Percentiles rank a stretch among this genome's conserved stretches.
These are phyloP conservation scores for Euura saliciscinereae DNA, from an alignment of 1,140 invertebrate species.

Conservation along the genomic window DNA sequence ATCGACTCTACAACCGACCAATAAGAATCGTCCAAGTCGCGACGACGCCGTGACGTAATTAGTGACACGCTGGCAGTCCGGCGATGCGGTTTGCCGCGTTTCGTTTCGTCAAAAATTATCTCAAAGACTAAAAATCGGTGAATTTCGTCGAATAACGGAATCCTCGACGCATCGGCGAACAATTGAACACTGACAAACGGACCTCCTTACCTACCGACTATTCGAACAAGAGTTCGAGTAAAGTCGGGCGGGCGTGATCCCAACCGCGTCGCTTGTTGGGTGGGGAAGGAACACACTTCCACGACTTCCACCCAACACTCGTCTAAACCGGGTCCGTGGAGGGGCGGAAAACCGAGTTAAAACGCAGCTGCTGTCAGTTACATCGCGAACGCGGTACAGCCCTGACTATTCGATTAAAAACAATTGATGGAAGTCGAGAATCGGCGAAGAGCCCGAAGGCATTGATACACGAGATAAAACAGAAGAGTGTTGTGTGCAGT, in stretches of 20 bases:
- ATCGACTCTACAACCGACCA: background rate
- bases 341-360: background rate
- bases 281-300: background rate
- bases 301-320: background rate
- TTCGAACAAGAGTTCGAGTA: background rate
- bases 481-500: background rate
- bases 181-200: background rate
- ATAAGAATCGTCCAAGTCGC: background rate
- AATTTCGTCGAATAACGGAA: slow-evolving; percentile 6
- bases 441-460: background rate
- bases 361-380: slow-evolving; percentile 1
- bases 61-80: slow-evolving; percentile 44
- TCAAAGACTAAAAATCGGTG: slow-evolving; percentile 3
- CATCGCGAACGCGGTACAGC: background rate
- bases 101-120: slow-evolving; percentile 2
- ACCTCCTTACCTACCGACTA: no score
- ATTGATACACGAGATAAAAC: no score
- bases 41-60: slow-evolving; percentile 29
- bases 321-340: background rate
- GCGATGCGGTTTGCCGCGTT: slow-evolving; percentile 19
- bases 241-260: slow-evolving; percentile 3
- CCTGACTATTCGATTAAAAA: background rate
- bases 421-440: background rate
- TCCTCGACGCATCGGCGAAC: background rate
- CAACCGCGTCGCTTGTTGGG: no score